Evolutionary conservation across 2,888 invertebrate species (phyloP).

Genomic region (Drosophila demipolita): DNA sequence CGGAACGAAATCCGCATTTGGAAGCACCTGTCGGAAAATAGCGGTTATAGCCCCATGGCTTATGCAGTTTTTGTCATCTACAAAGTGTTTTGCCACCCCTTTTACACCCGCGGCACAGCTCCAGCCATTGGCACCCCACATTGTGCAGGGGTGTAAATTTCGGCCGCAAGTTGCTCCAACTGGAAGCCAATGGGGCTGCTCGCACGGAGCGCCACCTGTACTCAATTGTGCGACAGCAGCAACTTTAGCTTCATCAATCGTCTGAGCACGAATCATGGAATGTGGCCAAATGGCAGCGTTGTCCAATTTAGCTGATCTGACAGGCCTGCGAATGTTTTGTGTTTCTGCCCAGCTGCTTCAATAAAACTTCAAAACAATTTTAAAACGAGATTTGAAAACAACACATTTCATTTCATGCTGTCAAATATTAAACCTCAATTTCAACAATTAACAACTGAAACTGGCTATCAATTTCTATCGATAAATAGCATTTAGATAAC

Average conservation of each 20-base stretch:
- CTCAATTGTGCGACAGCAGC: constrained; percentile 49
- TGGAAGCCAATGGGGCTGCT: constrained; percentile 48
- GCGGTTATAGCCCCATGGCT: background rate
- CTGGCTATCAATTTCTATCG: background rate
- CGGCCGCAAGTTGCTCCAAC: constrained; percentile 44
- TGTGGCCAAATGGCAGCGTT: constrained; percentile 22
- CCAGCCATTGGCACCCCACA: background rate
- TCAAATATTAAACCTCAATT: background rate
- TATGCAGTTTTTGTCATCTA: constrained; percentile 24
- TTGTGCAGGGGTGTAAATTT: constrained; percentile 61
- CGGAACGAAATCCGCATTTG: background rate
- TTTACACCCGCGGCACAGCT: background rate
- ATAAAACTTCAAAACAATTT: constrained; percentile 30
- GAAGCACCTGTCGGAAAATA: constrained; percentile 11
- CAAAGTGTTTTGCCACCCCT: constrained; percentile 20
- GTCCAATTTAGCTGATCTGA: constrained; percentile 14
- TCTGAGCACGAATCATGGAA: constrained; percentile 48
- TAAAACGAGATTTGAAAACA: constrained; percentile 5
- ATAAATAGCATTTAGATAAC: background rate
- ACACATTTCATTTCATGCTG: constrained; percentile 3
- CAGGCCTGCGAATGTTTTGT: constrained; percentile 14
- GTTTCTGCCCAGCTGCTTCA: constrained; percentile 14
- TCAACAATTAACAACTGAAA: background rate
- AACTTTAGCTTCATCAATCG: constrained; percentile 62
- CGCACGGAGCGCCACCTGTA: constrained; percentile 60